Base-by-base conservation (phyloP, 2,797 vertebrate species). In the Semaprochilodus insignis region DNA sequence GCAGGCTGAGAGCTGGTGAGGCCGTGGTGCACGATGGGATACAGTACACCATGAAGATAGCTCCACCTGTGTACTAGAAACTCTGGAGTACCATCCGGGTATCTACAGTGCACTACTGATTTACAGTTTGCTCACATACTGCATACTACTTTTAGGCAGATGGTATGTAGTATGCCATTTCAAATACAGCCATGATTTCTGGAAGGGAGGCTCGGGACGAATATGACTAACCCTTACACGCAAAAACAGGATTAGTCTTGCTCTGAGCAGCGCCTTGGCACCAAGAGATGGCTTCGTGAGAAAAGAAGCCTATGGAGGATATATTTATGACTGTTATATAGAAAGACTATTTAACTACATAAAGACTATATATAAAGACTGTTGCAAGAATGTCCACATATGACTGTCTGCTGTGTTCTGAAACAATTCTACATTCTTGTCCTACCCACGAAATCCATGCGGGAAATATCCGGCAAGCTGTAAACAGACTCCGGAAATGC, bases 141-240 rank as follows among this genome's bases (percentile, higher is more conserved):
- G 3, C 31, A 31, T 1, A 31, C 31, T 31, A 31, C 31, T 3
- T 31, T 31, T 31, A 31, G 31, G 31, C 3, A 3, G 3, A 3
- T 31, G 3, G 31, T 31, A 31, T 31, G 31, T 31, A 31, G 31
- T 31, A 31, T 31, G 31, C 31, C 31, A 1, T 31, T 31, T 31
- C 31, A 3, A 31, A 31, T 31, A 31, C 31, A 31, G 31, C 31
- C 15, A 23, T 17, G 48, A 54, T 25, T 51, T 71, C 40, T 71
- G 44, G 69, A 71, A 51, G 44, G 44, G 66, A 71, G 44, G 44
- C 69, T 51, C n/a, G 15, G n/a, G 17, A 71, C 44, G 14, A 70
- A 70, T 23, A 70, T 8, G 40, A 48, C 67, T 23, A 48, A 70
- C n/a, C 40, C 63, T 66, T 34, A 16, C 34, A 40, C 7, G 23